Evolutionary conservation across 2,113 vertebrate species (phyloP), one percentile per base, ranked within the genome.

Genomic region (Bolborhynchus lineola): DNA sequence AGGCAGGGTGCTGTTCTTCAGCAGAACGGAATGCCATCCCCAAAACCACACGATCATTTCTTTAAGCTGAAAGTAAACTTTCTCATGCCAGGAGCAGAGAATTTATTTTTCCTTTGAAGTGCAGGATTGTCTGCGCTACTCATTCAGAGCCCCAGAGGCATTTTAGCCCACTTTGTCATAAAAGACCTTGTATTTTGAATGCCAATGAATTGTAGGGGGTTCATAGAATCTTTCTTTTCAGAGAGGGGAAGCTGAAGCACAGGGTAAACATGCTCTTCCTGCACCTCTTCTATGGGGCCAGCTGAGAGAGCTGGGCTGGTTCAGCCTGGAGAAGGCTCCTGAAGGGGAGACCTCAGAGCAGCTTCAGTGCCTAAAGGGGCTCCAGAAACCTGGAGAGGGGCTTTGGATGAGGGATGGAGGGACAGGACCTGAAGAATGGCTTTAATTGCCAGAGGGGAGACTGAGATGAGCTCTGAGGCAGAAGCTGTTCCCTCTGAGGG

Each of bases 31-130:
- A 95, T 98, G 97, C 92, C 97, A 96, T 97, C 97, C 96, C 82
- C 93, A 49, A 97, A 98, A 97, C 98, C 98, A 97, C 97, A 97
- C 9, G 2, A 72, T 97, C 95, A 60, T 98, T 98, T 97, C 97
- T 97, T 92, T 95, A 94, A 97, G 92, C 95, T 97, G 93, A 97
- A 98, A 98, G 97, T 97, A 98, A 98, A 98, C 97, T 97, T 98
- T 98, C 97, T 96, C 97, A 97, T 98, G 97, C 95, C 96, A 95
- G 97, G 78, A 93, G 70, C 7, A 3, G 90, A 93, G 92, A 71
- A 94, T 93, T 96, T 62, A 7, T 81, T 96, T 95, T 96, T 83
- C 68, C 65, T 95, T 70, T 92, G 44, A 92, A 84, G 93, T 69
- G 86, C 52, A 76, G 92, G 86, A 86, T 95, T 95, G 95, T 94